phyloP scores from a whole-genome alignment of 2,113 vertebrate species.

The Crotalus viridis region DNA sequence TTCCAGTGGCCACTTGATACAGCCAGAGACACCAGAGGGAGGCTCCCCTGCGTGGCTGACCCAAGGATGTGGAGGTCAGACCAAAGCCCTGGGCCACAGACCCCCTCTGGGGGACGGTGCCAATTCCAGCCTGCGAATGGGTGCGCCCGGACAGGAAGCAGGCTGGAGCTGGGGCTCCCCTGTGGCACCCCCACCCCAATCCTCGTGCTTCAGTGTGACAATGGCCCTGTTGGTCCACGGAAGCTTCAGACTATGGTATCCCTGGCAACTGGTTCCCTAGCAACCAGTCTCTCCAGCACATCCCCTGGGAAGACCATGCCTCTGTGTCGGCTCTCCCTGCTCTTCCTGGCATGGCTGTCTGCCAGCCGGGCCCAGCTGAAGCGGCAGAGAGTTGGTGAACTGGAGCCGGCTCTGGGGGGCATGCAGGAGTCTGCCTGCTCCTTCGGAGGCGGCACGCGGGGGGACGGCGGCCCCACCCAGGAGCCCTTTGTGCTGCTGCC shows the following conservation, averaged over 20 bases:
- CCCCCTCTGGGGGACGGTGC: no score
- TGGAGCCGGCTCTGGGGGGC: neutral
- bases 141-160: neutral
- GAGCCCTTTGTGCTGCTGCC: neutral
- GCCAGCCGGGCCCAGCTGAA: neutral
- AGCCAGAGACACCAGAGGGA: no score
- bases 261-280: neutral
- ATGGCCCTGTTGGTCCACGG: neutral
- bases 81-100: neutral
- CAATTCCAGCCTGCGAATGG: neutral
- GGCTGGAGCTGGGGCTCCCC: neutral
- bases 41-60: neutral
- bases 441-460: fast-evolving
- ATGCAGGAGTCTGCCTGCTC: fast-evolving
- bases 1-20: neutral
- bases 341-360: neutral
- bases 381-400: neutral
- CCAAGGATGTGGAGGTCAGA: no score
- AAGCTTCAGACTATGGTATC: neutral
- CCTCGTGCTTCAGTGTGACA: neutral
- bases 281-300: neutral
- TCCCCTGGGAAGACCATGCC: neutral
- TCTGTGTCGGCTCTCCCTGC: neutral
- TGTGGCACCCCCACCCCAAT: neutral
- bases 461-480: fast-evolving